Evolutionary conservation across 2,113 vertebrate genomes (phyloP).

Genomic region (Gadus macrocephalus): DNA sequence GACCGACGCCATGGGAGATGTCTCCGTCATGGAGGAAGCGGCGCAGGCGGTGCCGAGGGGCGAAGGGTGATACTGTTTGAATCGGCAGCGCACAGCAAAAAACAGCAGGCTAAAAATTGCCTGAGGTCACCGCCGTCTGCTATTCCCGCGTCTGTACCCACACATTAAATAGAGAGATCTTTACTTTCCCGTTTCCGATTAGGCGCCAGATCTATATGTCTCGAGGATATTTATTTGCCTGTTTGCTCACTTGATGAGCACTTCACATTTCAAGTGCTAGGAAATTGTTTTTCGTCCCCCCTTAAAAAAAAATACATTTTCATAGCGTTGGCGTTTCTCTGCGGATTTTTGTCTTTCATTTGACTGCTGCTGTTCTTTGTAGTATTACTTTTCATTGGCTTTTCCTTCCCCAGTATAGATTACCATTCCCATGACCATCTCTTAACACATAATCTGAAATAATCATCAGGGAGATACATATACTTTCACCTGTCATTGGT

Average conservation of each 20-base stretch:
- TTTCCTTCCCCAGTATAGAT: too few relatives aligned
- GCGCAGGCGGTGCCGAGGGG: conserved; percentile 34
- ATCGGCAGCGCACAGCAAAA: conserved; percentile 2
- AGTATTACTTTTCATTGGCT: too few relatives aligned
- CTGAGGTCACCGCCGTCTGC: background rate
- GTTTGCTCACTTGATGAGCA: background rate
- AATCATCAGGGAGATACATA: too few relatives aligned
- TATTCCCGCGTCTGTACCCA: background rate
- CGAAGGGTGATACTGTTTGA: conserved; percentile 34
- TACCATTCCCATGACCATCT: too few relatives aligned
- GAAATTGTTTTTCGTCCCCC: background rate
- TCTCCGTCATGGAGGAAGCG: conserved; percentile 34
- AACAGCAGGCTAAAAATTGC: conserved; percentile 30
- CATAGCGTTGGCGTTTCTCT: too few relatives aligned
- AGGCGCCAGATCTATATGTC: background rate
- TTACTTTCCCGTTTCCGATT: background rate
- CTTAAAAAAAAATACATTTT: too few relatives aligned
- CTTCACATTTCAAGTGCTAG: background rate
- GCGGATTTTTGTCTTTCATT: too few relatives aligned
- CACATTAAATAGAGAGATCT: background rate
- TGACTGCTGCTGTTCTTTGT: too few relatives aligned
- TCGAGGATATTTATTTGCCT: background rate
- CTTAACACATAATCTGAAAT: too few relatives aligned
- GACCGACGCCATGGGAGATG: conserved; percentile 21
- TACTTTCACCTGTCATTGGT: too few relatives aligned